Conservation (phyloP, 2,113 vertebrate species). For the Merops nubicus region DNA sequence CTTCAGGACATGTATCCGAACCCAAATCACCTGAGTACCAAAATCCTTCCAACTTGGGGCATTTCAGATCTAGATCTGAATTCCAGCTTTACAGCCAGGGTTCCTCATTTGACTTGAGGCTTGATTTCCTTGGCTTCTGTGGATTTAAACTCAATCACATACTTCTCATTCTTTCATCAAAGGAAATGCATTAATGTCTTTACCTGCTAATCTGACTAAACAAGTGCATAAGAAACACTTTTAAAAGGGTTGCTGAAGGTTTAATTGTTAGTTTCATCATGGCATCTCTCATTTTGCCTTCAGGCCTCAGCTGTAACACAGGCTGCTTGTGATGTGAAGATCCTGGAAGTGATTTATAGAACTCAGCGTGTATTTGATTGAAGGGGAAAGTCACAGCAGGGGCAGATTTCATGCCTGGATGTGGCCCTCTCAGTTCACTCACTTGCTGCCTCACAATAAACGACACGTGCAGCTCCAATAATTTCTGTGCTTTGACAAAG, state of each 20-base stretch:
- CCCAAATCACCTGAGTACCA: background rate
- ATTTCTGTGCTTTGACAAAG: slow-evolving; percentile 6
- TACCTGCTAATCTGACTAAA: background rate
- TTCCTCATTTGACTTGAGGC: background rate
- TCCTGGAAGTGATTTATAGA: slow-evolving; percentile 18
- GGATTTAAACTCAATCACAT: background rate
- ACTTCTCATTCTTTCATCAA: background rate
- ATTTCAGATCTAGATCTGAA: background rate
- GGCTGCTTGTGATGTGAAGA: background rate
- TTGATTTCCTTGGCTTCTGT: background rate
- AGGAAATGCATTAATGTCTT: background rate
- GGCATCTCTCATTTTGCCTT: background rate
- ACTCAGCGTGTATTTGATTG: background rate
- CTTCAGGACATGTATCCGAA: background rate
- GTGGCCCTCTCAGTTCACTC: background rate
- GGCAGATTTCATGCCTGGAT: slow-evolving; percentile 21
- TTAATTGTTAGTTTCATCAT: background rate
- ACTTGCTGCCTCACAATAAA: slow-evolving; percentile 7
- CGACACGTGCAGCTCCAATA: slow-evolving; percentile 3
- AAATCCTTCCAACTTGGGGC: background rate
- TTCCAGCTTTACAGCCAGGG: background rate
- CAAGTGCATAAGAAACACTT: background rate
- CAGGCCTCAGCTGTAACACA: background rate
- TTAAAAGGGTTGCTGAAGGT: background rate
- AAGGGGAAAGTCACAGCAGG: slow-evolving; percentile 38